Conservation (phyloP, 2,113 vertebrate genomes). For the Variabilichromis moorii region DNA sequence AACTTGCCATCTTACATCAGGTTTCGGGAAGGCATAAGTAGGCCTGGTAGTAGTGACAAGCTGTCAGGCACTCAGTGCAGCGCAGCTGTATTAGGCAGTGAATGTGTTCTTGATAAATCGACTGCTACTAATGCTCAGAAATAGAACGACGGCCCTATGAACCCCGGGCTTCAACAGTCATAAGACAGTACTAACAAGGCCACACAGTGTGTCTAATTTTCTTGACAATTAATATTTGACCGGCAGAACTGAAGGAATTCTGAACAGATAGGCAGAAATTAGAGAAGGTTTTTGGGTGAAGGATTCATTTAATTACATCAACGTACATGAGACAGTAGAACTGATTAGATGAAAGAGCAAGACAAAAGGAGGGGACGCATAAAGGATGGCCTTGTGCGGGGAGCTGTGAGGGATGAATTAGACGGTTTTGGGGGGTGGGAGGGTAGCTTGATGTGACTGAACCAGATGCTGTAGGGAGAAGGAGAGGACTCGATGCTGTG, state of each 20-base stretch:
- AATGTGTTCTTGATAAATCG: conserved; percentile 61
- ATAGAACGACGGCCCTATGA: conserved; percentile 25
- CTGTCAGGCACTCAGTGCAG: conserved; percentile 33
- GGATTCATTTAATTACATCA: conserved; percentile 54
- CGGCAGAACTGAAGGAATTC: conserved; percentile 2
- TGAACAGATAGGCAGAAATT: conserved; percentile 25
- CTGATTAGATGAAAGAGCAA: conserved; percentile 37
- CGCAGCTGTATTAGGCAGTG: conserved; percentile 19
- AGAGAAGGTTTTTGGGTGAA: conserved; percentile 25
- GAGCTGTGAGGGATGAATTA: conserved; percentile 34
- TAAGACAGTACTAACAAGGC: conserved; percentile 45
- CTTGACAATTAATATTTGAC: conserved; percentile 63
- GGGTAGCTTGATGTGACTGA: conserved; percentile 51
- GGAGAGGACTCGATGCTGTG: conserved; percentile 49
- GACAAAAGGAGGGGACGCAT: conserved; percentile 39
- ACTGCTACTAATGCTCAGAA: conserved; percentile 57
- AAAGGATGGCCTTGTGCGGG: conserved; percentile 25
- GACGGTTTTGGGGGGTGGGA: neutral
- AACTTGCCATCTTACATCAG: conserved; percentile 32
- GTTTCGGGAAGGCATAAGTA: neutral
- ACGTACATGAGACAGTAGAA: conserved; percentile 26
- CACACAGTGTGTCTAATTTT: conserved; percentile 46
- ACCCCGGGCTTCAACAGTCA: conserved; percentile 27
- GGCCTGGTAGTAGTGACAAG: conserved; percentile 29
- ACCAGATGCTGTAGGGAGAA: conserved; percentile 63